These are phyloP conservation scores for Zophobas morio DNA, from an alignment of 1,140 invertebrate species.

Conservation along the genomic window DNA sequence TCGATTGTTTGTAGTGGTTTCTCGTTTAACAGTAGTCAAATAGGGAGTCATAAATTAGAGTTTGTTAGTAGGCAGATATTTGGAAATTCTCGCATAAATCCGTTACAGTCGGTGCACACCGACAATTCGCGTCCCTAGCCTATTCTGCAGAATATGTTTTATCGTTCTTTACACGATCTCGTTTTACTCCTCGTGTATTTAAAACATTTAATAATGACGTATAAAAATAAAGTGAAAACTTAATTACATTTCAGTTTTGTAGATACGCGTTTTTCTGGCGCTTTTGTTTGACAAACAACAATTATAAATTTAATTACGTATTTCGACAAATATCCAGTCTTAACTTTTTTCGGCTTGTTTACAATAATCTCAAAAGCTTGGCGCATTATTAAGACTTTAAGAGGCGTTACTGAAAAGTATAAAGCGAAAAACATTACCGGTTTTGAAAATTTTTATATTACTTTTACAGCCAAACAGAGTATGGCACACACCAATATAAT, in stretches of 20 bases:
- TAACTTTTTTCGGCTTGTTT: slow-evolving; percentile 12
- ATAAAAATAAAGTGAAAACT: slow-evolving; percentile 42
- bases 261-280: not conserved
- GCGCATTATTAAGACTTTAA: slow-evolving; percentile 8
- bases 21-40: slow-evolving; percentile 51
- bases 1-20: slow-evolving; percentile 40
- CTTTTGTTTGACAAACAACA: slow-evolving; percentile 37
- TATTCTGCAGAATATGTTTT: slow-evolving; percentile 51
- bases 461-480: slow-evolving; percentile 19
- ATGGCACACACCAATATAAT: slow-evolving; percentile 30
- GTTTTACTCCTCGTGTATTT: slow-evolving; percentile 26
- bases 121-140: slow-evolving; percentile 46
- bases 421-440: not conserved
- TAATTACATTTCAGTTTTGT: slow-evolving; percentile 25
- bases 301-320: slow-evolving; percentile 26
- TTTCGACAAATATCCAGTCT: slow-evolving; percentile 11
- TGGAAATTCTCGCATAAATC: slow-evolving; percentile 53
- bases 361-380: slow-evolving; percentile 12
- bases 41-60: slow-evolving; percentile 50
- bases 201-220: slow-evolving; percentile 43
- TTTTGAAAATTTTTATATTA: slow-evolving; percentile 6
- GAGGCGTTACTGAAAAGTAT: not conserved
- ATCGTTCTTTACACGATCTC: slow-evolving; percentile 40
- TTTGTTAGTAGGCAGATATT: slow-evolving; percentile 54
- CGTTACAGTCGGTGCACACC: slow-evolving; percentile 49